A percentile compares a stretch with the other conserved stretches of the same genome.
These are phyloP conservation scores for Catostylus mosaicus DNA, from an alignment of 30 jellyfish, hydroid and myxozoan species.

Conservation along the genomic window DNA sequence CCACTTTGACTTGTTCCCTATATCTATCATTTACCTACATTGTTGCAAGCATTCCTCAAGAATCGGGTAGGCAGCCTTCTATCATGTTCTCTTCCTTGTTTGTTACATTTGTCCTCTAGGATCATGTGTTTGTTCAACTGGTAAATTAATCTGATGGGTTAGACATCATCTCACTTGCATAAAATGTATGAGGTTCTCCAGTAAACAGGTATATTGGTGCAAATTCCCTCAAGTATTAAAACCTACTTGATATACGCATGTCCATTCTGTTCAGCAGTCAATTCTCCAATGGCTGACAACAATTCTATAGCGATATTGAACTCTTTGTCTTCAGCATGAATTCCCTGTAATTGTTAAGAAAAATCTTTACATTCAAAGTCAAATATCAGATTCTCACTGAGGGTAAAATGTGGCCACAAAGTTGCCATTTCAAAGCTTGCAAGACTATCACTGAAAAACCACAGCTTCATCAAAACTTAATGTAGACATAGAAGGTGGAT, in stretches of 20 bases:
- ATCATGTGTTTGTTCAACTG: neutral
- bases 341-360: slow-evolving; percentile 71
- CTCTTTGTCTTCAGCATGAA: slow-evolving; percentile 94
- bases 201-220: neutral
- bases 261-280: slow-evolving; percentile 81
- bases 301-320: slow-evolving; percentile 79
- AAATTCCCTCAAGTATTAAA: neutral
- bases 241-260: slow-evolving; percentile 81
- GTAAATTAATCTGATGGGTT: neutral
- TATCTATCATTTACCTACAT: too few species aligned
- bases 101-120: too few species aligned
- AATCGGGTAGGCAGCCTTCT: neutral
- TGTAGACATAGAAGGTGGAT: too few species aligned
- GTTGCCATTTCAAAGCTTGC: too few species aligned
- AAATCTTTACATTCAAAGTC: too few species aligned
- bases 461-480: too few species aligned
- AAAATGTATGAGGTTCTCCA: neutral
- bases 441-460: too few species aligned
- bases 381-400: too few species aligned
- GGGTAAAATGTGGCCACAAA: too few species aligned
- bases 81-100: neutral
- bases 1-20: too few species aligned
- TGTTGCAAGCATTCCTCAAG: too few species aligned
- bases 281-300: slow-evolving; percentile 84
- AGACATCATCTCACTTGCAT: neutral